phyloP scores from a whole-genome alignment of 2,113 vertebrate genomes.

The Gobio gobio region DNA sequence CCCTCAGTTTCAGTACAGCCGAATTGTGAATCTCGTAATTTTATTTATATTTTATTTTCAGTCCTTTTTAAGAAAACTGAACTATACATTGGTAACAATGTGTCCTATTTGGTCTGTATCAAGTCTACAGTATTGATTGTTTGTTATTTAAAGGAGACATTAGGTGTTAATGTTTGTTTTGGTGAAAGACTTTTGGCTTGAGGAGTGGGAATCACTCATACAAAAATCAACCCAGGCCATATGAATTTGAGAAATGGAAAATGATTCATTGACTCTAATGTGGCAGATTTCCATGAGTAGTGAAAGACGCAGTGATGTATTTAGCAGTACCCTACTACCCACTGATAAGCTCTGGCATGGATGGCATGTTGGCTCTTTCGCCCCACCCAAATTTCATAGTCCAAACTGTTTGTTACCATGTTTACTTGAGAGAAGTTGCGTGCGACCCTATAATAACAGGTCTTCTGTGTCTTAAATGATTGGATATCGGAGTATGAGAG shows the following conservation, averaged over 20 bases:
- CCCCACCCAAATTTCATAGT: slow-evolving; percentile 31
- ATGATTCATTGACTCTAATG: background rate
- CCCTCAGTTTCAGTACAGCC: background rate
- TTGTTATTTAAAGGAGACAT: background rate
- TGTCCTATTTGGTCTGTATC: background rate
- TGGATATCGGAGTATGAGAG: background rate
- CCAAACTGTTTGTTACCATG: background rate
- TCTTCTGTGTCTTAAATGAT: background rate
- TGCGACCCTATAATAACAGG: background rate
- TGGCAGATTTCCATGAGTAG: background rate
- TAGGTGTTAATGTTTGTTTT: background rate
- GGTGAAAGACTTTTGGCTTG: no score
- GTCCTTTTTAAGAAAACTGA: no score
- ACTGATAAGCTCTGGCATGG: slow-evolving; percentile 28
- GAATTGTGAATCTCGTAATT: background rate
- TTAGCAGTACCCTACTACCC: background rate
- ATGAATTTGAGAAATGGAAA: background rate
- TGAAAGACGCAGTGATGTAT: background rate
- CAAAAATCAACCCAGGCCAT: no score
- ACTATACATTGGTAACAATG: background rate
- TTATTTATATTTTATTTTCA: background rate
- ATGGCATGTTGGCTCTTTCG: slow-evolving; percentile 26
- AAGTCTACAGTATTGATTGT: background rate
- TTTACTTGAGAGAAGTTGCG: background rate
- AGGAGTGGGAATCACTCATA: no score